Evolutionary conservation across 1,140 invertebrate species (phyloP).

Genomic region (Caenorhabditis tropicalis): DNA sequence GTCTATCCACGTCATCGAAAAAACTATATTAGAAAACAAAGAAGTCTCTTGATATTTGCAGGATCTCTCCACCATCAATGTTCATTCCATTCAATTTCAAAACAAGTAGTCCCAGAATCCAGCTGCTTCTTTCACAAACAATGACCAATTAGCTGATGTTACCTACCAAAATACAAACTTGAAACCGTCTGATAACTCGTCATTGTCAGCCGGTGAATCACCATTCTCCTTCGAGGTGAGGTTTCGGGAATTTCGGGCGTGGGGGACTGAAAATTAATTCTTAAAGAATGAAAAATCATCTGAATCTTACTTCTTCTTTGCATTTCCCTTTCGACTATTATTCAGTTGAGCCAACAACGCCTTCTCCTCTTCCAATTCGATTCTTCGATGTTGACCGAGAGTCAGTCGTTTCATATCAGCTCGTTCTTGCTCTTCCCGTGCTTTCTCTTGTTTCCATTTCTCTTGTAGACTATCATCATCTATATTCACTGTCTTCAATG

Average conservation of each 20-base stretch:
- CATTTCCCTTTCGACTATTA: not conserved
- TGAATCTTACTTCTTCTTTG: not conserved
- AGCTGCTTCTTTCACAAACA: not conserved
- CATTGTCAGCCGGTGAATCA: not conserved
- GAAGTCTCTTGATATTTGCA: not conserved
- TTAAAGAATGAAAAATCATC: not conserved
- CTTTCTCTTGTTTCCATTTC: slow-evolving; percentile 42
- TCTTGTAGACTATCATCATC: slow-evolving; percentile 5
- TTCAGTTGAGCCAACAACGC: not conserved
- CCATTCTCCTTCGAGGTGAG: slow-evolving; percentile 42
- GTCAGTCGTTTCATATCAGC: slow-evolving; percentile 45
- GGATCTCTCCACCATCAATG: not conserved
- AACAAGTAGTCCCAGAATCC: not conserved
- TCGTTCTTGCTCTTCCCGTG: slow-evolving; percentile 40
- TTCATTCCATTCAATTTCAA: not conserved
- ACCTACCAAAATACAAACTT: not conserved
- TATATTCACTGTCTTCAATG: slow-evolving; percentile 43
- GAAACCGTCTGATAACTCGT: not conserved
- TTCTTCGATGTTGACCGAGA: slow-evolving; percentile 29
- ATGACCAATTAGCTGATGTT: not conserved
- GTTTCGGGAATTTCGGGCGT: not conserved
- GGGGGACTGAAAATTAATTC: not conserved
- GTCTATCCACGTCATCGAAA: not conserved
- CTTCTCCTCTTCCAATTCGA: slow-evolving; percentile 41
- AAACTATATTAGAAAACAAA: not conserved